Base-by-base conservation (phyloP, 2,113 vertebrate species). In the Channa maculata region DNA sequence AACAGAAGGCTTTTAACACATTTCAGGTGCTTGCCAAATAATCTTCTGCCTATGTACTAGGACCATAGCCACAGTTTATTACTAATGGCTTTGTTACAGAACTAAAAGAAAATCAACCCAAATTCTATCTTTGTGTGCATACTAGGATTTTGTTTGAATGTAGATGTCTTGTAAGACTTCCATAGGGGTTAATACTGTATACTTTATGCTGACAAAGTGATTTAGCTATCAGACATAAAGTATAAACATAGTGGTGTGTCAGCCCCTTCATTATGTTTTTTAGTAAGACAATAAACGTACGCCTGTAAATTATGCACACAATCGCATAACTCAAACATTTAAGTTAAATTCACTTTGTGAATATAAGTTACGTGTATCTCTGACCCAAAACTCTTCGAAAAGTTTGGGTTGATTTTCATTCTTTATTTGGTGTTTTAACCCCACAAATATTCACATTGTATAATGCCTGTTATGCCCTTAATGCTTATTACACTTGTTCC, bases 401-500 rank as follows among this genome's bases (percentile, higher is more conserved):
- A 50, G 33, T 64, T 84, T 84, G 75, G 79, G 60, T 86, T 74
- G 68, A 77, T 88, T 85, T 80, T 83, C 55, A 33, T 64, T 37
- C 39, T 44, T n/a, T 75, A 36, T 68, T 70, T 62, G 3, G 24
- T n/a, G 2, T 45, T 63, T 77, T 59, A 63, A 44, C 37, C 6
- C 45, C 75, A 36, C n/a, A 6, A 60, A 14, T 13, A 64, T 80
- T 70, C 10, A 11, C 45, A 79, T 68, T 88, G 44, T 88, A 8
- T 78, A 71, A 73, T 89, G 68, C 43, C 57, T 88, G 74, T 86
- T 24, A 24, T 24, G 24, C 24, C 24, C 24, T 24, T 91, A 90
- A 91, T 76, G 76, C 63, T 78, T 90, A 81, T 85, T 71, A 64
- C 63, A 81, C 76, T 88, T 90, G 73, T 84, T 91, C 79, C 83